Base-by-base conservation (phyloP, 1,140 invertebrate species). In the Calosoma granatense region DNA sequence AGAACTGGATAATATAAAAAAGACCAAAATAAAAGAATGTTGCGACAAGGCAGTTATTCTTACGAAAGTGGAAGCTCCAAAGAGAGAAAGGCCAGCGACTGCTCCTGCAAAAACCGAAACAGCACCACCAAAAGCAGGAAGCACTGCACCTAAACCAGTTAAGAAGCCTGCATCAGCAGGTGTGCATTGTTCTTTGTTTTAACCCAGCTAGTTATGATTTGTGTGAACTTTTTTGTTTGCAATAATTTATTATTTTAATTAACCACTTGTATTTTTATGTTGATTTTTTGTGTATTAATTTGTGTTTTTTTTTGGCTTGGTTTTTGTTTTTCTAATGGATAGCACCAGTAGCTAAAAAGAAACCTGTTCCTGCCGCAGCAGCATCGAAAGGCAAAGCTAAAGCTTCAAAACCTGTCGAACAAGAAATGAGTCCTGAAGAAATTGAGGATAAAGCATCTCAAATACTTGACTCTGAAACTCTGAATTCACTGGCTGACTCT, bases 11-110 rank as follows among this genome's bases (percentile, higher is more conserved):
- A 83, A 85, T 39, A 71, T 97, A 2, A 99, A 98, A 75, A 88
- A 97, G 81, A 79, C 84, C 20, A 98, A 98, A 79, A 94, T 98
- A 15, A 94, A 96, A 72, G 96, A 98, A 71, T 90, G 82, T 66
- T 86, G 85, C 64, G 92, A 97, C 21, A 97, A 95, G 72, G 92
- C 91, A 17, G 90, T 93, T 11, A 87, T 97, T 58, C 72, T 81
- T 55, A 81, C 87, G 0, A 91, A 90, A 73, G 70, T 87, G 12
- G 65, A 77, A 52, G 58, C 74, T 0, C 58, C 66, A 63, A 72
- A 87, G 76, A 80, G 82, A 74, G 72, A 85, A 74, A 69, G 81
- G 64, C 62, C 85, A 64, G 67, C 72, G 56, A 72, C 79, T 23
- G 78, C 78, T 0, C 75, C 79, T 2, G 66, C 69, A 54, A 76